Conservation (phyloP, 2,113 vertebrate genomes). For the Mungos mungo region DNA sequence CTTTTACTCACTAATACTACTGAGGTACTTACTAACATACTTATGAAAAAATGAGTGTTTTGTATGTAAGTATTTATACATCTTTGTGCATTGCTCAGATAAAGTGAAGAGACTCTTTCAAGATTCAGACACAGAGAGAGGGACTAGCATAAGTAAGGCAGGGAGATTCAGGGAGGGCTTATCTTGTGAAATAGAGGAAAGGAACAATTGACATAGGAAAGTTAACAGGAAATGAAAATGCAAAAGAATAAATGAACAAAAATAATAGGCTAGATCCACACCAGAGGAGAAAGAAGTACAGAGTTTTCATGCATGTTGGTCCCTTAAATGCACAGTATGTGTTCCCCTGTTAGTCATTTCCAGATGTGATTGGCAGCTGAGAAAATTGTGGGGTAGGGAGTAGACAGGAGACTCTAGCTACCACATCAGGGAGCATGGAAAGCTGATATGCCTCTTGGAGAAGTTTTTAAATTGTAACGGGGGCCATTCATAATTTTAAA, state of each 20-base stretch:
- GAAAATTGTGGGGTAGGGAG: neutral
- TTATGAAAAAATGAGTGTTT: neutral
- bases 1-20: neutral
- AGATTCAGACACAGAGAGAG: neutral
- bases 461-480: neutral
- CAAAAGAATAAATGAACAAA: neutral
- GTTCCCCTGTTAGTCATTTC: neutral
- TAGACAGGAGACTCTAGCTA: neutral
- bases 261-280: neutral
- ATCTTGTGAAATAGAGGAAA: neutral
- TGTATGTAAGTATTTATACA: neutral
- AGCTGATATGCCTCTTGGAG: neutral
- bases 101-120: neutral
- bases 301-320: too few relatives aligned
- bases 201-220: neutral
- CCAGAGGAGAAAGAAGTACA: neutral
- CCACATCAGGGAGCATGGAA: neutral
- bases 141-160: neutral
- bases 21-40: neutral
- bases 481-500: neutral
- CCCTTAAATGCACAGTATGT: neutral
- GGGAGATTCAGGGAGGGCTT: neutral
- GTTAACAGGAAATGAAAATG: neutral
- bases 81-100: neutral
- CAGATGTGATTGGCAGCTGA: neutral